These are phyloP conservation scores for Gambusia holbrooki DNA, from an alignment of 2,113 vertebrate genomes.

Conservation along the genomic window DNA sequence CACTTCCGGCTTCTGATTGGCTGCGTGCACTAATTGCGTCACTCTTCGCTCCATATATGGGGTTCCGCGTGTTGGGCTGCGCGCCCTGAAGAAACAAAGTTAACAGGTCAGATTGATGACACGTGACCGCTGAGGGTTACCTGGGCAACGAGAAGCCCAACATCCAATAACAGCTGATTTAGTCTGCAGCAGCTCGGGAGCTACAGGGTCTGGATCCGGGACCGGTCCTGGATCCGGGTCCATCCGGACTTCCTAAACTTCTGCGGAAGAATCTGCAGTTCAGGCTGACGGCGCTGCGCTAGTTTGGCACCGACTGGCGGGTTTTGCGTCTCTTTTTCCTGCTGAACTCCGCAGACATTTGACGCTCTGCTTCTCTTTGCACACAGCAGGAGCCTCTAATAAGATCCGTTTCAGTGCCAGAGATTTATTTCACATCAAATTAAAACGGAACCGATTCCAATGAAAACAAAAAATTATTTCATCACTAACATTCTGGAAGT, in stretches of 20 bases:
- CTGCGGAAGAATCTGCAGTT: constrained; percentile 39
- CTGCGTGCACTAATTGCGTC: constrained; percentile 40
- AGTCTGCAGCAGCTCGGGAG: neutral
- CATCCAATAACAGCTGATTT: neutral
- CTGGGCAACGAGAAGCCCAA: neutral
- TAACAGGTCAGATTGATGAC: neutral
- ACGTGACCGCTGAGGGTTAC: neutral
- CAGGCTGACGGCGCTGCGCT: constrained; percentile 25
- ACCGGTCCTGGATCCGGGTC: too few relatives aligned
- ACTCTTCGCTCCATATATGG: constrained; percentile 52
- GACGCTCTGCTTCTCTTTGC: neutral
- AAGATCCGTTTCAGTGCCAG: neutral
- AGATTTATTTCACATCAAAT: constrained; percentile 26
- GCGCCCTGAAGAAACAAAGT: constrained; percentile 25
- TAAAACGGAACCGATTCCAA: neutral
- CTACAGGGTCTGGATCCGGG: too few relatives aligned
- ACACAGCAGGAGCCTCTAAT: neutral
- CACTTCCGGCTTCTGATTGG: constrained; percentile 65
- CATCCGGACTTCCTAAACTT: too few relatives aligned
- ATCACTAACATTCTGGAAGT: neutral
- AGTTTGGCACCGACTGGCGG: constrained; percentile 42
- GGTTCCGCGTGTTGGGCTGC: constrained; percentile 54
- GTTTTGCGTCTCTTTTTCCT: constrained; percentile 2
- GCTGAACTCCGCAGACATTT: constrained; percentile 26
- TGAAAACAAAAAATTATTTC: neutral